Evolutionary conservation across 2,113 vertebrate genomes (phyloP).

Genomic region (Poicephalus gulielmi): DNA sequence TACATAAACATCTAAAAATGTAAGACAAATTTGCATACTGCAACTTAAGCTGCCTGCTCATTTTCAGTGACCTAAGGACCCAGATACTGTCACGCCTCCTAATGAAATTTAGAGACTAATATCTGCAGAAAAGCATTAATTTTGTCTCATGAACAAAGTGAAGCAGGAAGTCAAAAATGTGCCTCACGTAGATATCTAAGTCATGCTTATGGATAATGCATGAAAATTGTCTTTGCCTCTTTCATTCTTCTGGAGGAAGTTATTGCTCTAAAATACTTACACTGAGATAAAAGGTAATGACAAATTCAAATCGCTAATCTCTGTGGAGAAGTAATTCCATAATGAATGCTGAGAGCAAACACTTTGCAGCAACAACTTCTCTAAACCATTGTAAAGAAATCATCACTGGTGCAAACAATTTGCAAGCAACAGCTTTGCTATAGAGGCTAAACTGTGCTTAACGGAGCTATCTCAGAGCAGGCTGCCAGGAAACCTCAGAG

Average conservation of each 20-base stretch:
- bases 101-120: background rate
- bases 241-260: background rate
- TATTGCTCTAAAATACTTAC: conserved; percentile 34
- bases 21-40: background rate
- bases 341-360: background rate
- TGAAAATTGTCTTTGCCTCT: background rate
- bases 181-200: background rate
- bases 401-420: background rate
- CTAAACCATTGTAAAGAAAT: background rate
- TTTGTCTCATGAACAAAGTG: background rate
- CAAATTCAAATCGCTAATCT: conserved; percentile 36
- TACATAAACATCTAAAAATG: background rate
- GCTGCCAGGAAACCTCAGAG: background rate
- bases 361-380: background rate
- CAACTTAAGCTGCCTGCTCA: background rate
- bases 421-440: background rate
- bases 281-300: background rate
- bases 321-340: conserved; percentile 3
- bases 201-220: background rate
- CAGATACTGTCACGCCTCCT: background rate
- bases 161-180: background rate
- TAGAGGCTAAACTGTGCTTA: background rate
- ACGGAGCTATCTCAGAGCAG: background rate
- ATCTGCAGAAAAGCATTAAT: background rate
- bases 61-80: background rate